Conservation (phyloP, 2,797 vertebrate genomes). For the Gambelia wislizenii region DNA sequence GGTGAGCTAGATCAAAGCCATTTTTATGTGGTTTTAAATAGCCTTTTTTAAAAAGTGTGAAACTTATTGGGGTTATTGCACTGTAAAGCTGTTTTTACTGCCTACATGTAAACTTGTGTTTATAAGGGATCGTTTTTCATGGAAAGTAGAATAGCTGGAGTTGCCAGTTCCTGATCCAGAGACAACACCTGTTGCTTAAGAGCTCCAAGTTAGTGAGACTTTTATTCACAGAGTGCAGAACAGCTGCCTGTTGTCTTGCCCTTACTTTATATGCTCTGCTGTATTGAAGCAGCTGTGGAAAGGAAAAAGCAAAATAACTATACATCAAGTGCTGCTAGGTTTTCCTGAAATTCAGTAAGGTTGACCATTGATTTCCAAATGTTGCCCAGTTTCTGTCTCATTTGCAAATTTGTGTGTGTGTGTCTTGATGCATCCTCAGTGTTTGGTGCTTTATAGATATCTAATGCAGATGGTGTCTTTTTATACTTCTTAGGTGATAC, state of each 20-base stretch:
- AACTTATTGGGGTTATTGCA: slow-evolving; percentile 22
- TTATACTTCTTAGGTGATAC: slow-evolving; percentile 84
- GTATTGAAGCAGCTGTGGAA: neutral
- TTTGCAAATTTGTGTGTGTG: neutral
- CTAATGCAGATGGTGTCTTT: slow-evolving; percentile 38
- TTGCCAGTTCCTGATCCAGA: neutral
- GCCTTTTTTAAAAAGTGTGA: slow-evolving; percentile 1
- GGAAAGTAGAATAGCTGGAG: neutral
- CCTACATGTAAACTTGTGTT: slow-evolving; percentile 10
- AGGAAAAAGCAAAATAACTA: neutral
- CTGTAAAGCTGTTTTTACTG: slow-evolving; percentile 24
- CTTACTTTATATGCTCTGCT: neutral
- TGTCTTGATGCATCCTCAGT: neutral
- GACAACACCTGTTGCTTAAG: slow-evolving; percentile 7
- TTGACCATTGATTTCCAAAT: neutral
- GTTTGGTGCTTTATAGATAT: neutral
- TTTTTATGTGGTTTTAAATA: slow-evolving; percentile 34
- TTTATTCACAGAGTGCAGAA: neutral
- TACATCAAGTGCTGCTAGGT: neutral
- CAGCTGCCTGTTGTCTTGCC: neutral
- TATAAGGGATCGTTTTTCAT: slow-evolving; percentile 29
- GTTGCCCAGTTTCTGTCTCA: neutral
- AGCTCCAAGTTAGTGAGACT: neutral
- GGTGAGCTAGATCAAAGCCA: slow-evolving; percentile 25
- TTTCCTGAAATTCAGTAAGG: neutral